Evolutionary conservation across 2,113 vertebrate species (phyloP).

Genomic region (Scomber colias): DNA sequence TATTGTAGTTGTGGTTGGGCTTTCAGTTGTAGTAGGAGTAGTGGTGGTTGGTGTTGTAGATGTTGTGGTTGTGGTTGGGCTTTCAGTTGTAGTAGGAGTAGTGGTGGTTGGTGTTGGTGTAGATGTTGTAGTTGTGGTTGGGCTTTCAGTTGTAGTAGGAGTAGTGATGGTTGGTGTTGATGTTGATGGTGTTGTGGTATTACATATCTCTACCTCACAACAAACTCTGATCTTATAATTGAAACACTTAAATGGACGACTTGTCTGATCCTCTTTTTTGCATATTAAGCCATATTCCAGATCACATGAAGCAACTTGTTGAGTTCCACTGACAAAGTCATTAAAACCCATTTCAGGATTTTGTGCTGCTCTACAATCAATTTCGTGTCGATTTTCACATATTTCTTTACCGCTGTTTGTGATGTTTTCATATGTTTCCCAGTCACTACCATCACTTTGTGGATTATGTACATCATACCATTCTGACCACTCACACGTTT

Average conservation of each 20-base stretch:
- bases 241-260: slow-evolving; percentile 17
- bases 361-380: slow-evolving; percentile 31
- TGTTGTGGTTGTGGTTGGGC: no score
- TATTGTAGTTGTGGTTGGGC: neutral
- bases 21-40: no score
- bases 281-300: slow-evolving; percentile 45
- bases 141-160: neutral
- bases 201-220: slow-evolving; percentile 7
- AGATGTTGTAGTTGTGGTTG: no score
- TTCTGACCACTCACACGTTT: slow-evolving; percentile 59
- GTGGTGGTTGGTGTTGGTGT: no score
- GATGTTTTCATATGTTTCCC: slow-evolving; percentile 43
- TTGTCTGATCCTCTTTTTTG: slow-evolving; percentile 37
- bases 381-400: slow-evolving; percentile 18
- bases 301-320: slow-evolving; percentile 60
- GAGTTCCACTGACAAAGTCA: neutral
- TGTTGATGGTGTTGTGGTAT: neutral
- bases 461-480: slow-evolving; percentile 65
- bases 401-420: slow-evolving; percentile 36
- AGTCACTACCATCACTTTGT: slow-evolving; percentile 25
- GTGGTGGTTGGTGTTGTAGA: no score
- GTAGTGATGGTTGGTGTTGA: neutral
- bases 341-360: neutral
- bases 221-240: slow-evolving; percentile 69
- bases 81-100: no score